phyloP scores from a whole-genome alignment of 2,113 vertebrate genomes.

The Amblyopsis rosae region DNA sequence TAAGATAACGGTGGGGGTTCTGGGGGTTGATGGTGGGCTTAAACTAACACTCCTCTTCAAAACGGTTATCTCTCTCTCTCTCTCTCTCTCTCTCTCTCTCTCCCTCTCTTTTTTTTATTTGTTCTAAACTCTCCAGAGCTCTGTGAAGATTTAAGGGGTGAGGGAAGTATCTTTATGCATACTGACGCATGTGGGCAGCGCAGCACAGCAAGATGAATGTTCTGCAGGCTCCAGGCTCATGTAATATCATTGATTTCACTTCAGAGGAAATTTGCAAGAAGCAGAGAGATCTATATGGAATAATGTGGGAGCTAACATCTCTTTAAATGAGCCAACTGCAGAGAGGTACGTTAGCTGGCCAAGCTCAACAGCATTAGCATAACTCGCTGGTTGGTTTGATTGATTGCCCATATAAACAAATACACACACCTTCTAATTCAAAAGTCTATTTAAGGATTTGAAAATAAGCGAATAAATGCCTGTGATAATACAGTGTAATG shows the following conservation, averaged over 20 bases:
- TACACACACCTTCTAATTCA: neutral
- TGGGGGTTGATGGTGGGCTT: conserved; percentile 32
- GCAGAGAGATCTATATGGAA: conserved; percentile 31
- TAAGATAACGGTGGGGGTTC: conserved; percentile 64
- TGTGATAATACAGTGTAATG: too few relatives aligned
- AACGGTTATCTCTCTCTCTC: conserved; percentile 22
- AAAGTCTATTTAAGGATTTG: neutral
- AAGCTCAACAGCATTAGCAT: conserved; percentile 7
- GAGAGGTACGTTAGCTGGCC: neutral
- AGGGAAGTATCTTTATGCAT: conserved; percentile 27
- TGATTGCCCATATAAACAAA: neutral
- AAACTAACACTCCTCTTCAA: conserved; percentile 12
- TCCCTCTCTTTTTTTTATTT: conserved; percentile 40
- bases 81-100: too few relatives aligned
- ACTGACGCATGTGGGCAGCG: conserved; percentile 36
- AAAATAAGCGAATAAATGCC: conserved; percentile 9
- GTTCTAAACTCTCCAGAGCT: conserved; percentile 61
- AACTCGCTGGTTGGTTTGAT: neutral
- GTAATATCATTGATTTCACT: conserved; percentile 56
- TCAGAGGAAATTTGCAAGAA: conserved; percentile 35
- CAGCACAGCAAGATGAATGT: conserved; percentile 35
- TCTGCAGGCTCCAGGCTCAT: conserved; percentile 6
- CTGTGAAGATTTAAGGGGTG: conserved; percentile 49
- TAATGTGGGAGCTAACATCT: conserved; percentile 32
- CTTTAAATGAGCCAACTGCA: neutral